A percentile compares a stretch with the other conserved stretches of the same genome.
phyloP scores from a whole-genome alignment of 2,797 vertebrate genomes.

The Pantherophis vulpinus region DNA sequence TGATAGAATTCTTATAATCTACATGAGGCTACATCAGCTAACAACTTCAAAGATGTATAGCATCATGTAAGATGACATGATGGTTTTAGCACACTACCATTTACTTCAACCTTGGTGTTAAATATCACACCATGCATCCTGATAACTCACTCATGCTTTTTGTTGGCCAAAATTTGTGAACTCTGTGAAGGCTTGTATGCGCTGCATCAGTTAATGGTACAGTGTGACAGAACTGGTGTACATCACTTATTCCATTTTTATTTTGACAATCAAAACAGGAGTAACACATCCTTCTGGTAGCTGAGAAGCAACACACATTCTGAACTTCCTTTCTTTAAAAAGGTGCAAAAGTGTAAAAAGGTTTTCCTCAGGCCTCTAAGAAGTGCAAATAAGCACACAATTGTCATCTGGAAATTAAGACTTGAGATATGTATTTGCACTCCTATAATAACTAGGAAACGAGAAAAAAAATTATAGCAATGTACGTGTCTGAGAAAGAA shows the following conservation, averaged over 20 bases:
- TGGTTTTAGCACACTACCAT: not conserved
- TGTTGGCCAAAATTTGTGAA: not conserved
- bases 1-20: not conserved
- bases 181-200: not conserved
- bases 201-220: not conserved
- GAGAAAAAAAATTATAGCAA: not conserved
- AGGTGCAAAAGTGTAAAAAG: conserved; percentile 62
- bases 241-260: conserved; percentile 42
- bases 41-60: not conserved
- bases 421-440: conserved; percentile 40
- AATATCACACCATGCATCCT: not conserved
- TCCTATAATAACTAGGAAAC: not conserved
- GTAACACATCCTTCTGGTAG: conserved; percentile 56
- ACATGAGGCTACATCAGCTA: not conserved
- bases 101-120: not conserved
- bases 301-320: conserved; percentile 39
- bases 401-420: conserved; percentile 40
- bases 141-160: not conserved
- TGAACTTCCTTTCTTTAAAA: conserved; percentile 58
- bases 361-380: conserved; percentile 49
- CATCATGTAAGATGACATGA: not conserved
- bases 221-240: not conserved
- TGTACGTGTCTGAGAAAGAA: not conserved
- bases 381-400: conserved; percentile 68
- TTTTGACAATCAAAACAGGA: conserved; percentile 65